phyloP scores from a whole-genome alignment of 2,888 invertebrate genomes.

The Cataglyphis rosenhaueri region DNA sequence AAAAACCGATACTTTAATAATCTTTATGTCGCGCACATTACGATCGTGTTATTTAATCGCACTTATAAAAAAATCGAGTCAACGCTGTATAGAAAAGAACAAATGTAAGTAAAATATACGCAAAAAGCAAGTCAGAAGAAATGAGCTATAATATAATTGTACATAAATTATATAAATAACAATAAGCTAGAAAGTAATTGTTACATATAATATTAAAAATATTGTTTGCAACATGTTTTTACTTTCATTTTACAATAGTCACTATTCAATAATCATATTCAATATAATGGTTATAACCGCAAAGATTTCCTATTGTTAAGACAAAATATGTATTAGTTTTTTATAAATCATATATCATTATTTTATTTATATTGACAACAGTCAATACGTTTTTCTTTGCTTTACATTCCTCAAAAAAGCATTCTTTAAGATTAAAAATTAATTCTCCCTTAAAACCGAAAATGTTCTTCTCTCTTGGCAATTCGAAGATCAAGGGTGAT shows the following conservation, averaged over 20 bases:
- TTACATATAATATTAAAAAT: neutral
- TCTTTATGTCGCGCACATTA: neutral
- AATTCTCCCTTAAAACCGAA: neutral
- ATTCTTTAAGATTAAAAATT: neutral
- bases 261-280: neutral
- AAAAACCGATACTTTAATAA: neutral
- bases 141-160: neutral
- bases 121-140: neutral
- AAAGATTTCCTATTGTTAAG: neutral
- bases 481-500: slow-evolving; percentile 43
- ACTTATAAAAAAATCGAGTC: neutral
- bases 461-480: neutral
- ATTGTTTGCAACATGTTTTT: neutral
- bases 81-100: neutral
- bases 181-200: neutral
- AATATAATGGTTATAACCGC: neutral
- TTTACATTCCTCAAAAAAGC: neutral
- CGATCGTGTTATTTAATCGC: neutral
- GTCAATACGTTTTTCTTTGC: neutral
- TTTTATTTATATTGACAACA: neutral
- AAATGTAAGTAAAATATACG: neutral
- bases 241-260: neutral
- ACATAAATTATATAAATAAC: neutral
- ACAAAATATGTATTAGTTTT: neutral
- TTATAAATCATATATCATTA: neutral